Percentiles rank a stretch among this genome's conserved stretches.
phyloP scores from a whole-genome alignment of 2,797 vertebrate species.

The Phaenicophaeus curvirostris region DNA sequence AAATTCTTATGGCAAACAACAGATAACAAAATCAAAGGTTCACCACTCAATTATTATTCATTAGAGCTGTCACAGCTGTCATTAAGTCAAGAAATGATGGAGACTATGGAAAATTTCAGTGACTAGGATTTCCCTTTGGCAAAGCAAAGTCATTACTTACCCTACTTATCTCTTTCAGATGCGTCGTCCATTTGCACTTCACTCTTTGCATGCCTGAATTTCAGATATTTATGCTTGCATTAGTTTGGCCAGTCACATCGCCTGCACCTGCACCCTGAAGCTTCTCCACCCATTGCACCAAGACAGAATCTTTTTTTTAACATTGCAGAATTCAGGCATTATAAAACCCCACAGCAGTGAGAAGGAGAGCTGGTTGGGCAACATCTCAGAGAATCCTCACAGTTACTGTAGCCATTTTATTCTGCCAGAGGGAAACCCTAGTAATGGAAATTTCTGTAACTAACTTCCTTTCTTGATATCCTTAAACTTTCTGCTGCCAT shows the following conservation, averaged over 20 bases:
- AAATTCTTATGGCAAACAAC: conserved; percentile 13
- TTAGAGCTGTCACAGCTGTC: not conserved
- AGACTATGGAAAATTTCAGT: not conserved
- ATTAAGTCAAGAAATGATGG: not conserved
- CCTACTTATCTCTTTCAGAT: not conserved
- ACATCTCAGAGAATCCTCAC: not conserved
- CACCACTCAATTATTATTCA: not conserved
- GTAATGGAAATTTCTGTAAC: conserved; percentile 55
- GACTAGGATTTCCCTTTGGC: not conserved
- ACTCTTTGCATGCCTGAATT: not conserved
- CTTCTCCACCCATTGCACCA: not conserved
- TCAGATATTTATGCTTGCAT: not conserved
- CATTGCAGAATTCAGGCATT: not conserved
- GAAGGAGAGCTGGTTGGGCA: not conserved
- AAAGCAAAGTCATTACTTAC: not conserved
- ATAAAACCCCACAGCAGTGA: not conserved
- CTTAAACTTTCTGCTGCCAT: not conserved
- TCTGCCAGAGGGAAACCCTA: conserved; percentile 20
- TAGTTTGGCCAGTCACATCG: not conserved
- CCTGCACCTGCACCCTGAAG: not conserved
- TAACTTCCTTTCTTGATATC: conserved; percentile 31
- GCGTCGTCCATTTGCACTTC: not conserved
- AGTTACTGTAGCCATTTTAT: conserved; percentile 3
- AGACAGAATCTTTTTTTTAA: not conserved
- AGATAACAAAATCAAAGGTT: conserved; percentile 30